phyloP scores from a whole-genome alignment of 2,797 vertebrate genomes.

The Chloroceryle amazona region DNA sequence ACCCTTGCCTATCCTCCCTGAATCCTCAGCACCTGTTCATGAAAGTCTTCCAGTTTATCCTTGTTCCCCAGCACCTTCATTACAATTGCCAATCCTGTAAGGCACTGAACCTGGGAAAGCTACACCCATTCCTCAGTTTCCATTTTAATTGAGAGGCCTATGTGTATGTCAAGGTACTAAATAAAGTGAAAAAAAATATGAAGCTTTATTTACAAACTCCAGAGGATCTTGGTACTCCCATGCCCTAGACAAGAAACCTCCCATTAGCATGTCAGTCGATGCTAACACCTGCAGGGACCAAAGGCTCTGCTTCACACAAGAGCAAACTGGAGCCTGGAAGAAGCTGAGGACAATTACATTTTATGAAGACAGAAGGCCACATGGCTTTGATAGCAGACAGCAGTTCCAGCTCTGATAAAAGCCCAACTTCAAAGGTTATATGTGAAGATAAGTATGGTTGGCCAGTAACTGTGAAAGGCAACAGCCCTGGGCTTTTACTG shows the following conservation, averaged over 20 bases:
- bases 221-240: background rate
- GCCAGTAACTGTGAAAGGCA: background rate
- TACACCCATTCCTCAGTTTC: background rate
- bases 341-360: background rate
- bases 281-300: background rate
- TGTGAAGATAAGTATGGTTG: rapidly evolving
- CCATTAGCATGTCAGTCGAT: rapidly evolving
- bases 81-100: background rate
- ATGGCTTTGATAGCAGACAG: background rate
- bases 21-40: background rate
- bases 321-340: background rate
- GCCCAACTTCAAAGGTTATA: rapidly evolving
- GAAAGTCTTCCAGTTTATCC: background rate
- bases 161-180: background rate
- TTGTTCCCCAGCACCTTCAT: background rate
- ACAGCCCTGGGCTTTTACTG: background rate
- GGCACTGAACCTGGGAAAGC: background rate
- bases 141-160: background rate
- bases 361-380: background rate
- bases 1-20: background rate
- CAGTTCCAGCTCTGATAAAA: background rate
- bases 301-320: background rate
- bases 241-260: background rate
- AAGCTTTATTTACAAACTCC: background rate
- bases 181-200: background rate